A percentile compares a stretch with the other conserved stretches of the same genome.
phyloP scores from a whole-genome alignment of 2,113 vertebrate species.

The Lates calcarifer region DNA sequence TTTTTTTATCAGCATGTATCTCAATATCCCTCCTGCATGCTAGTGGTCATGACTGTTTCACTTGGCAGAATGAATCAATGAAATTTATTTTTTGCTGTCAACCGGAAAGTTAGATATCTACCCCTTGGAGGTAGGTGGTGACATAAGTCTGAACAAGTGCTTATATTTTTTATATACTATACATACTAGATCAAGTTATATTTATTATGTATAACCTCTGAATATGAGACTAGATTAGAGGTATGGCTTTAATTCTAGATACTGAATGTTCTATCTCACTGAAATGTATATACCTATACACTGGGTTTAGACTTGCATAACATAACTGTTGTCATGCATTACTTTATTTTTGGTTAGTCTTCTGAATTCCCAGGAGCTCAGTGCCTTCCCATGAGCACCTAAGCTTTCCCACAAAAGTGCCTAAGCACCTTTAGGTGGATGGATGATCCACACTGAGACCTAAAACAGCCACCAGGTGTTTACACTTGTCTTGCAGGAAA shows the following conservation, averaged over 20 bases:
- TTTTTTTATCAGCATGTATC: neutral
- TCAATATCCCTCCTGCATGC: neutral
- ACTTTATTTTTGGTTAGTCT: slow-evolving; percentile 12
- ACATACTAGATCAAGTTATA: neutral
- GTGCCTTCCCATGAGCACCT: slow-evolving; percentile 26
- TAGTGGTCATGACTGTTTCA: neutral
- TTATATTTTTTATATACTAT: neutral
- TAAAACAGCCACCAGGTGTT: slow-evolving; percentile 64
- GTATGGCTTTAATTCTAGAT: neutral
- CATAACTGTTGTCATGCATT: neutral
- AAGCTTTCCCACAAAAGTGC: slow-evolving; percentile 27
- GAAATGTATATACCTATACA: neutral
- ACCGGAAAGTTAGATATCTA: neutral
- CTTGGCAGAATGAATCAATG: neutral
- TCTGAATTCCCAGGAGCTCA: slow-evolving; percentile 24
- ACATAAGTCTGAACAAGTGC: neutral
- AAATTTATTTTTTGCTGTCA: neutral
- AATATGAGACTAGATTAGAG: neutral
- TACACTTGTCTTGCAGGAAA: slow-evolving; percentile 56
- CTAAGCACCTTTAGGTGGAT: slow-evolving; percentile 41
- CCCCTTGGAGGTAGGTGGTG: too few species aligned
- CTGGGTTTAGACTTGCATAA: neutral
- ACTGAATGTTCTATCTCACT: neutral
- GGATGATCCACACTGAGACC: slow-evolving; percentile 57
- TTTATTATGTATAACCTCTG: neutral